These are phyloP conservation scores for Periphyllus acericola DNA, from an alignment of 2,888 invertebrate species.

Conservation along the genomic window DNA sequence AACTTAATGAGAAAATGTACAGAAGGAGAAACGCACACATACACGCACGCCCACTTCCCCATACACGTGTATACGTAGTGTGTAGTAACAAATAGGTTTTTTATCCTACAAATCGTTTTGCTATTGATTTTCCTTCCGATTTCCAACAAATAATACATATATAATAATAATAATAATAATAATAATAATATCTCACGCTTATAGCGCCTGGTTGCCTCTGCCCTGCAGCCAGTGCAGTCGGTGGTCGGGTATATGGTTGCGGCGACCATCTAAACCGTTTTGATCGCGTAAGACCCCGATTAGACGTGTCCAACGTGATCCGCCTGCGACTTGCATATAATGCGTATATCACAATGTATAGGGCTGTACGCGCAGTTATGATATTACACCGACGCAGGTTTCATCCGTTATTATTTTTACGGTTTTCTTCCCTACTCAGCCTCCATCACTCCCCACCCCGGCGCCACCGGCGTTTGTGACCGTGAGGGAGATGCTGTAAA, in stretches of 20 bases:
- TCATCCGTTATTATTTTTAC: not conserved
- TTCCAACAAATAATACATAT: slow-evolving; percentile 39
- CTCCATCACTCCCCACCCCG: not conserved
- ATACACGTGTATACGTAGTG: not conserved
- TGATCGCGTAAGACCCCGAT: slow-evolving; percentile 27
- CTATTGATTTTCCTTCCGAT: slow-evolving; percentile 60
- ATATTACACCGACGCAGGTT: not conserved
- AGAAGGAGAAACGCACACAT: not conserved
- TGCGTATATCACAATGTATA: not conserved
- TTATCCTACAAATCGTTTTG: slow-evolving; percentile 60
- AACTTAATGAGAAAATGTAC: slow-evolving; percentile 58
- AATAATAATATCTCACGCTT: not conserved
- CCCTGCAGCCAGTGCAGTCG: too few species aligned
- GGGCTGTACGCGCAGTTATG: not conserved
- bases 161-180: slow-evolving; percentile 22
- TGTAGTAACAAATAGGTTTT: slow-evolving; percentile 57
- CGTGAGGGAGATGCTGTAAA: not conserved
- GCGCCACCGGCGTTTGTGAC: not conserved
- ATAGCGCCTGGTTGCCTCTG: too few species aligned
- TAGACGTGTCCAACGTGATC: not conserved
- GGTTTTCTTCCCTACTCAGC: not conserved
- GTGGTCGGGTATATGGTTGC: not conserved
- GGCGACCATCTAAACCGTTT: not conserved
- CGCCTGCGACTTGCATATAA: too few species aligned
- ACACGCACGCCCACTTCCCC: not conserved